Conservation (phyloP, 2,888 invertebrate genomes). For the Herminia tarsipennalis region DNA sequence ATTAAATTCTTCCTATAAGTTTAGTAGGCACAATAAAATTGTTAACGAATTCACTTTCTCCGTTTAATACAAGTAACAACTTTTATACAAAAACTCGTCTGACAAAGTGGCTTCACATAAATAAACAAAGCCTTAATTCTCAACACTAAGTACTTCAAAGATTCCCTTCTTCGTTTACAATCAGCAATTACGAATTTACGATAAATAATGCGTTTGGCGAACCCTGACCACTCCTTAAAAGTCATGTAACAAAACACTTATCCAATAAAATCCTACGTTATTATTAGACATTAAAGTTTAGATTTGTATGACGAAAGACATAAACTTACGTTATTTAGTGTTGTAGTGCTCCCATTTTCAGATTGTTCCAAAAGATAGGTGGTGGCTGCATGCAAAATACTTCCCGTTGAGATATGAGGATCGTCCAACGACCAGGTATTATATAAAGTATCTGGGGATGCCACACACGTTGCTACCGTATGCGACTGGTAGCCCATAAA, state of each 20-base stretch:
- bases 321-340: conserved; percentile 40
- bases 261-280: conserved; percentile 31
- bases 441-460: conserved; percentile 72
- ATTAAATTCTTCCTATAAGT: no score
- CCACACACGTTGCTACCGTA: conserved; percentile 76
- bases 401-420: conserved; percentile 82
- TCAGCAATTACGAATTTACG: conserved; percentile 77
- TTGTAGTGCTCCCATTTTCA: conserved; percentile 68
- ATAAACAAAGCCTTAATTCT: conserved; percentile 62
- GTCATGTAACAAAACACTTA: conserved; percentile 8
- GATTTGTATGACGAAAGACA: conserved; percentile 13
- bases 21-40: no score
- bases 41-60: no score
- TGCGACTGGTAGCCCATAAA: conserved; percentile 26
- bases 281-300: conserved; percentile 8
- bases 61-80: no score
- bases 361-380: conserved; percentile 81
- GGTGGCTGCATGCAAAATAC: conserved; percentile 81
- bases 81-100: no score
- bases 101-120: no score
- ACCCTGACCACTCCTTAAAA: conserved; percentile 32
- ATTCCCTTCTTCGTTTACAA: conserved; percentile 61
- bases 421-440: conserved; percentile 72
- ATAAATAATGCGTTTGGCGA: conserved; percentile 74
- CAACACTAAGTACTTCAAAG: conserved; percentile 66